Conservation (phyloP, 2,797 vertebrate species). For the Danio choprae region DNA sequence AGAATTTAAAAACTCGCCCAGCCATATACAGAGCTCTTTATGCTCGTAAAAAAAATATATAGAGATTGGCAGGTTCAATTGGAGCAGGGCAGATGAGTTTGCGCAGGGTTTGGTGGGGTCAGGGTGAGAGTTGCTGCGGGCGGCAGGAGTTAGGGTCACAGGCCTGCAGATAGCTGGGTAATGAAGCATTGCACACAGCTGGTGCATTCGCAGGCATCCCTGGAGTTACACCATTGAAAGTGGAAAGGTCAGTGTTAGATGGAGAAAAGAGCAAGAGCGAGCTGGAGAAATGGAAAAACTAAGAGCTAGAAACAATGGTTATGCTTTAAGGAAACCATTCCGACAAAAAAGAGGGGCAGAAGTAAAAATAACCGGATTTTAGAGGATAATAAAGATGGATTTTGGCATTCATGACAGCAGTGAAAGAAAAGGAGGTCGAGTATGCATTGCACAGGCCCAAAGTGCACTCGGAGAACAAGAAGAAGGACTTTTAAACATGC, state of each 20-base stretch:
- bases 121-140: conserved; percentile 57
- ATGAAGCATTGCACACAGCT: conserved; percentile 82
- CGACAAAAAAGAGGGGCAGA: conserved; percentile 16
- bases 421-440: background rate
- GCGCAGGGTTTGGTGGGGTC: conserved; percentile 55
- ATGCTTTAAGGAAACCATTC: conserved; percentile 61
- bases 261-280: conserved; percentile 41
- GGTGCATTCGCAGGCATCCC: conserved; percentile 75
- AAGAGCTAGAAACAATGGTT: conserved; percentile 56
- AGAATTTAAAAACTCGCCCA: conserved; percentile 9
- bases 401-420: background rate
- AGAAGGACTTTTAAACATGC: background rate
- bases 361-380: conserved; percentile 6
- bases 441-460: background rate
- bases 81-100: conserved; percentile 35
- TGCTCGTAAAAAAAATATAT: conserved; percentile 24
- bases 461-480: background rate
- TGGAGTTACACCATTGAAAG: conserved; percentile 68
- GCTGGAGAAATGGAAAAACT: conserved; percentile 37
- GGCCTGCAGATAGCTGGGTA: conserved; percentile 75
- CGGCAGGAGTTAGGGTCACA: conserved; percentile 76
- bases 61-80: conserved; percentile 37
- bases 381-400: conserved; percentile 14
- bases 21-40: background rate
- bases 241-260: conserved; percentile 69